These are phyloP conservation scores for Enteromius treurensis DNA, from an alignment of 2,797 vertebrate species.

Conservation along the genomic window DNA sequence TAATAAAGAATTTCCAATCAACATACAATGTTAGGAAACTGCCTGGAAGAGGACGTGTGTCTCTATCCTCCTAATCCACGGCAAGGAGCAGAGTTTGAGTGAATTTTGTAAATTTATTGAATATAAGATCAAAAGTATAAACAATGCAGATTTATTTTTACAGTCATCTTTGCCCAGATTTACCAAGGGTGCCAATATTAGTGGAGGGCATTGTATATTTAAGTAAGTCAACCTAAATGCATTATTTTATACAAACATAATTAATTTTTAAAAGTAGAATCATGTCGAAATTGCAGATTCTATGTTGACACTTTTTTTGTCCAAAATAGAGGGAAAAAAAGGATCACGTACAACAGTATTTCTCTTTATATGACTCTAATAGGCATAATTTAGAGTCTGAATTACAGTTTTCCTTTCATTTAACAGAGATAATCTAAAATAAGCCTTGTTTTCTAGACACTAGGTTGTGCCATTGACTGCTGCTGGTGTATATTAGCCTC, in stretches of 20 bases:
- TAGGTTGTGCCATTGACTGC: conserved; percentile 17
- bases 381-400: neutral
- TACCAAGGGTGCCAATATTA: too few species aligned
- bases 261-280: neutral
- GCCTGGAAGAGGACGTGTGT: too few species aligned
- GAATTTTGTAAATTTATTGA: too few species aligned
- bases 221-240: neutral
- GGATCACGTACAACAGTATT: neutral
- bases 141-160: too few species aligned
- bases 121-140: too few species aligned
- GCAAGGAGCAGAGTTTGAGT: too few species aligned
- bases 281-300: neutral
- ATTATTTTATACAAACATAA: neutral
- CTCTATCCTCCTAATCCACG: too few species aligned
- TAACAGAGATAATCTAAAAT: neutral
- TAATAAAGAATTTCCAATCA: too few species aligned
- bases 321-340: neutral
- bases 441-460: neutral
- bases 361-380: neutral
- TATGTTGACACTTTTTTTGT: neutral
- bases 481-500: conserved; percentile 24
- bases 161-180: too few species aligned
- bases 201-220: too few species aligned
- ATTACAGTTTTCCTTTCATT: conserved; percentile 13
- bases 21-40: too few species aligned